Evolutionary conservation across 2,113 vertebrate species (phyloP).

Genomic region (Hypomesus transpacificus): DNA sequence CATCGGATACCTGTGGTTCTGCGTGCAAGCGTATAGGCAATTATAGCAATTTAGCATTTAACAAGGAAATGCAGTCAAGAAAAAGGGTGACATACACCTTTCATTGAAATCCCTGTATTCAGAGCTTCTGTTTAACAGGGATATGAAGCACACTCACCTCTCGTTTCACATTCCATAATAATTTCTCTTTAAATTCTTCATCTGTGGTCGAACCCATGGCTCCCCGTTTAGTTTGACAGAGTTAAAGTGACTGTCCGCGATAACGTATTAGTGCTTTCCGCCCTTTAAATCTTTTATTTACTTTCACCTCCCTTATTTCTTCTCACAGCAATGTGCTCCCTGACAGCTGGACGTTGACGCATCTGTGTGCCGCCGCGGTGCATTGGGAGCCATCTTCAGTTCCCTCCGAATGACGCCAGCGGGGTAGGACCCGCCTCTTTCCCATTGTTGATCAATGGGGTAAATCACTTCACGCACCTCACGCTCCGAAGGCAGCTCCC

Average conservation of each 20-base stretch:
- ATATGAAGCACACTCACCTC: constrained; percentile 72
- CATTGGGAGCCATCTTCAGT: constrained; percentile 49
- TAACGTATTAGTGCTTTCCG: constrained; percentile 11
- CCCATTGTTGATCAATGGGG: constrained; percentile 63
- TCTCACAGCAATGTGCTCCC: constrained; percentile 32
- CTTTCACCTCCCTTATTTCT: constrained; percentile 1
- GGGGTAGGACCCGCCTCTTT: constrained; percentile 46
- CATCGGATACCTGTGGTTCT: too few relatives aligned
- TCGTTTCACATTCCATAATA: constrained; percentile 91
- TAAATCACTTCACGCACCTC: constrained; percentile 28
- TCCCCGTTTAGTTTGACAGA: constrained; percentile 20
- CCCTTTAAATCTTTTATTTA: constrained; percentile 5
- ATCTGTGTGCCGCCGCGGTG: constrained; percentile 51
- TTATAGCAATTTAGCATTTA: background rate
- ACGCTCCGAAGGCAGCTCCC: constrained; percentile 19
- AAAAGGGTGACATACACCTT: background rate
- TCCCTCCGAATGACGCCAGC: constrained; percentile 57
- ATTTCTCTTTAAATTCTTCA: constrained; percentile 83
- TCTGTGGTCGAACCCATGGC: constrained; percentile 81
- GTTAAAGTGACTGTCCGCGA: constrained; percentile 20
- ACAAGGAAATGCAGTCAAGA: background rate
- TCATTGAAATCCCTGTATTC: background rate
- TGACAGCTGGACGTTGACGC: constrained; percentile 66
- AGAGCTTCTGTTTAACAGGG: background rate
- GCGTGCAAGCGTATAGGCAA: too few relatives aligned